Evolutionary conservation across 1,140 invertebrate genomes (phyloP).

Genomic region (Lamellibrachia luymesi): DNA sequence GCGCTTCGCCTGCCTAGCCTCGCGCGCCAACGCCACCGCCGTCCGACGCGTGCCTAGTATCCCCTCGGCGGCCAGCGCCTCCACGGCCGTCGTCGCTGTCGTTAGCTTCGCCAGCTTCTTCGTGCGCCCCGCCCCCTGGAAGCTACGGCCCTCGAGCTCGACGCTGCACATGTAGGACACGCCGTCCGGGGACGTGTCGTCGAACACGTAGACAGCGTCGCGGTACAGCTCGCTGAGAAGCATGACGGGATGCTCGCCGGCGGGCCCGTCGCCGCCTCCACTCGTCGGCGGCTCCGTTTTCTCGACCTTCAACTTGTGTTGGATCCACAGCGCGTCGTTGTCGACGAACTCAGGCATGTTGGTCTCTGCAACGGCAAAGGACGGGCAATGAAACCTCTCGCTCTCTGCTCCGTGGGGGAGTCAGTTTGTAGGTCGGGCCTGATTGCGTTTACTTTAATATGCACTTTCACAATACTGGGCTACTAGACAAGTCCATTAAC

Average conservation of each 20-base stretch:
- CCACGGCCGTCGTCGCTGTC: slow-evolving; percentile 11
- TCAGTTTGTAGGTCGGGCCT: too few species aligned
- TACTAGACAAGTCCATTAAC: too few species aligned
- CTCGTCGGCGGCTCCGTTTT: background rate
- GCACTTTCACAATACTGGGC: too few species aligned
- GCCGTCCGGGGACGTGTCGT: background rate
- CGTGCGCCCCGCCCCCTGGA: slow-evolving; percentile 11
- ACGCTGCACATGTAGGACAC: background rate
- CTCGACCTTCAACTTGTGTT: background rate
- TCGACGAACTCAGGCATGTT: background rate
- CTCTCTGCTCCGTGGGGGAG: background rate
- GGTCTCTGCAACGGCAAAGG: background rate
- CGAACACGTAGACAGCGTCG: slow-evolving; percentile 11
- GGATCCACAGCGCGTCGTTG: background rate
- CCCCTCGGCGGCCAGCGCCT: background rate
- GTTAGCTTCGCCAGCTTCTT: slow-evolving; percentile 17
- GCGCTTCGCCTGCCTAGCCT: background rate
- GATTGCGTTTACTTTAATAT: too few species aligned
- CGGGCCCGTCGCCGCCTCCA: too few species aligned
- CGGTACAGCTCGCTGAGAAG: slow-evolving; percentile 14
- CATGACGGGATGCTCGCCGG: background rate
- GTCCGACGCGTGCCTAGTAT: background rate
- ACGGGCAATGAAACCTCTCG: background rate
- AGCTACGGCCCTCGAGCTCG: background rate
- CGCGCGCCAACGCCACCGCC: background rate